Percentiles rank a stretch among this genome's conserved stretches.
Evolutionary conservation across 2,113 vertebrate genomes (phyloP).

Genomic region (Crypturellus undulatus): DNA sequence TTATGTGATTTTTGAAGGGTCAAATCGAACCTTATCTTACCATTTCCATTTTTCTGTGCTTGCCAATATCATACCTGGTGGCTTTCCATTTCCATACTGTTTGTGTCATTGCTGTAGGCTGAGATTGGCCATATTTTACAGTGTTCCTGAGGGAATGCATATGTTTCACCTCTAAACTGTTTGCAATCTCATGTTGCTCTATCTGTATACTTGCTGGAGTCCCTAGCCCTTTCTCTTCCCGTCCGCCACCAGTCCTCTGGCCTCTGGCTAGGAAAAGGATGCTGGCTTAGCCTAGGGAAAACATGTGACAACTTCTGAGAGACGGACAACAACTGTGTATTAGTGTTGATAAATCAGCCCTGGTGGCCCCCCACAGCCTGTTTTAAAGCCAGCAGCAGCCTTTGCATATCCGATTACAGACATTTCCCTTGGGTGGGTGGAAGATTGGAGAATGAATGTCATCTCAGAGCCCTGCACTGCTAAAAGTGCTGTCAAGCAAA

Average conservation of each 20-base stretch:
- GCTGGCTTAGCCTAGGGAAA: background rate
- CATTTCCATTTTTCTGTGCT: background rate
- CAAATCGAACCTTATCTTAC: background rate
- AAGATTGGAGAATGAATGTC: background rate
- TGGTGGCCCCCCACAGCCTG: background rate
- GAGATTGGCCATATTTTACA: background rate
- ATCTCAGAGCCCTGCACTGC: fast-evolving
- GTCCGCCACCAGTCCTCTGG: background rate
- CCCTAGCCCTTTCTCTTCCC: background rate
- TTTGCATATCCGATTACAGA: background rate
- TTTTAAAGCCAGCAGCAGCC: background rate
- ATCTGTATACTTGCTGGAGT: background rate
- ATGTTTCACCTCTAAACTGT: background rate
- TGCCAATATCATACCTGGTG: background rate
- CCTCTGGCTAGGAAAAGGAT: background rate
- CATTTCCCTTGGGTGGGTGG: background rate
- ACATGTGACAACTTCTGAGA: background rate
- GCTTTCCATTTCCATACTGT: background rate
- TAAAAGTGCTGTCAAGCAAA: background rate
- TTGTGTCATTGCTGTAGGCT: background rate
- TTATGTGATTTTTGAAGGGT: background rate
- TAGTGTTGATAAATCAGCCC: background rate
- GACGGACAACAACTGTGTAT: background rate
- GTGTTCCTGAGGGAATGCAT: background rate
- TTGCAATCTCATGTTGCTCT: background rate